Base-by-base conservation (phyloP, 2,797 vertebrate species). In the Sebastes goodei region DNA sequence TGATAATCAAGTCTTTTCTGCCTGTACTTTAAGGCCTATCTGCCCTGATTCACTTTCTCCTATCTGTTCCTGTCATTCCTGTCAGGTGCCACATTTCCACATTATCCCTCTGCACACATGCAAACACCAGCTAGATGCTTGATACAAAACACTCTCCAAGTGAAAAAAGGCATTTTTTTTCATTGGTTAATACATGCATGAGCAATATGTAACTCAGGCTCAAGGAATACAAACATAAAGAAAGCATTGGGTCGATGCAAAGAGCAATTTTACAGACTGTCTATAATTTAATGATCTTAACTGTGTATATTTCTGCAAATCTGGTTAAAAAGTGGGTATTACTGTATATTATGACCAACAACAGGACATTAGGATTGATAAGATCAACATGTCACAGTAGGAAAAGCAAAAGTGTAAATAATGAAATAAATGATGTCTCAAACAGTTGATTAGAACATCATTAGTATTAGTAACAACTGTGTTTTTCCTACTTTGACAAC, bases 1-100 rank as follows among this genome's bases (percentile, higher is more conserved):
- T 64, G 33, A 71, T 3, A 1, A 63, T 77, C 64, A 49, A 20
- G 46, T 20, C 46, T 81, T 85, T 80, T 57, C 55, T 52, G 46
- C 23, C 65, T 78, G 15, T 65, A 29, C 65, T 78, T 10, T 65
- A n/a, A 72, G 20, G 25, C 1, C 3, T 25, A 23, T 63, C 23
- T 32, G 4, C 10, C 21, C 10, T 10, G 10, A 52, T 30, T 73
- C 30, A 66, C 8, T 56, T 23, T 23, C 23, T 23, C 23, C 23
- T 23, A 23, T 23, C 23, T 23, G 2, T 38, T 59, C 9, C 60
- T 49, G 52, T 23, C 20, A 71, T 32, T 71, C 29, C 21, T 71
- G 46, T 46, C 32, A 78, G 55, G 15, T 57, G 25, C 27, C 33
- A 65, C 8, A 72, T 72, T 46, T 33, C 9, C 38, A 56, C 32